Conservation (phyloP, 2,888 invertebrate species). For the Keiferia lycopersicella region DNA sequence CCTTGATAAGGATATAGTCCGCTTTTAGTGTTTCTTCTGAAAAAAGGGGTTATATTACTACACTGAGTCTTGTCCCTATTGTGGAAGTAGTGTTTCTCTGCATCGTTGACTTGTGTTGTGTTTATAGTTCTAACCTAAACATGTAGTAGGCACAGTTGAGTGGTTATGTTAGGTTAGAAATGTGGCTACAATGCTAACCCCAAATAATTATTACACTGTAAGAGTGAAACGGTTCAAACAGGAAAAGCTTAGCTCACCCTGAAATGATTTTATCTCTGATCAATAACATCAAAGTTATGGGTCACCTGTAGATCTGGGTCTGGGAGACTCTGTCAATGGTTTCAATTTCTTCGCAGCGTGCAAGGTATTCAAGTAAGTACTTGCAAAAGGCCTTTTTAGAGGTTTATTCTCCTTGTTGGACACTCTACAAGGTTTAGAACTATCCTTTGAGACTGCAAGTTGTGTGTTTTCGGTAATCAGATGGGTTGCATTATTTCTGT, state of each 20-base stretch:
- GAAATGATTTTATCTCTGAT: too few relatives aligned
- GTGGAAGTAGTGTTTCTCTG: too few relatives aligned
- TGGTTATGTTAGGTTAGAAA: too few relatives aligned
- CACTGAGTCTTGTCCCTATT: not conserved
- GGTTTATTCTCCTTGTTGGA: slow-evolving; percentile 69
- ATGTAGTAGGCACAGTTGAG: too few relatives aligned
- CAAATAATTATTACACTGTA: too few relatives aligned
- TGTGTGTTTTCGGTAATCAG: slow-evolving; percentile 62
- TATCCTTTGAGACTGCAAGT: slow-evolving; percentile 52
- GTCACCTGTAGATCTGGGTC: slow-evolving; percentile 49
- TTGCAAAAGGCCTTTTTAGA: slow-evolving; percentile 60
- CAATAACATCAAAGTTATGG: not conserved
- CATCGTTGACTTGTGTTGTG: too few relatives aligned
- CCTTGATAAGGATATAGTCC: slow-evolving; percentile 55
- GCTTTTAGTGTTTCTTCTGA: slow-evolving; percentile 40
- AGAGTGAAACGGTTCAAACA: too few relatives aligned
- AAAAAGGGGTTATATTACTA: not conserved
- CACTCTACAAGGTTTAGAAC: slow-evolving; percentile 46
- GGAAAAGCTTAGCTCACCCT: too few relatives aligned
- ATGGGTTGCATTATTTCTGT: slow-evolving; percentile 69
- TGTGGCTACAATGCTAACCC: too few relatives aligned
- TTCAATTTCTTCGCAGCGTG: slow-evolving; percentile 72
- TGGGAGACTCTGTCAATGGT: slow-evolving; percentile 57
- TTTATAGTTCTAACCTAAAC: too few relatives aligned
- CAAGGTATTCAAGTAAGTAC: slow-evolving; percentile 65